Base-by-base conservation (phyloP, 2,113 vertebrate genomes). In the Centropristis striata region DNA sequence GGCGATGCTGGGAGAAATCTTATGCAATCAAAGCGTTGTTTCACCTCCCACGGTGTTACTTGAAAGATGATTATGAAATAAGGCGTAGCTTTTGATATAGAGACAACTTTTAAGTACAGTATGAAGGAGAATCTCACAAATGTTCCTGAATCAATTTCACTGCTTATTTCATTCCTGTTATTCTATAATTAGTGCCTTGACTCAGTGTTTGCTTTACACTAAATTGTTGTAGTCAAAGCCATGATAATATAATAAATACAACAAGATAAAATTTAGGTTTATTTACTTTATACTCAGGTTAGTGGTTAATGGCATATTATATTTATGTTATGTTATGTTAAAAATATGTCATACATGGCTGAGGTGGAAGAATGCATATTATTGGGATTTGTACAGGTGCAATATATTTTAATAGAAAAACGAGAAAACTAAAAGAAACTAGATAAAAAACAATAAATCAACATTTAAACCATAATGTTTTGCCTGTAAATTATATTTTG, bases 1-100 rank as follows among this genome's bases (percentile, higher is more conserved):
- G 0, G 77, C 16, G 50, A 83, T 76, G 86, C 83, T 54, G 76
- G 57, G 46, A 80, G 79, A 79, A 84, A 81, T 83, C 87, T 88
- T 87, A 83, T 53, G 87, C 88, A 95, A 94, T 94, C 91, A 90
- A 87, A 86, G 82, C 81, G 75, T 87, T 83, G 90, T 88, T 93
- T 90, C 87, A 86, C 82, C 86, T 88, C 88, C 87, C 83, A 82
- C 85, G 25, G 69, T 60, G 73, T 60, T 72, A 71, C 60, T 78
- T 61, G 76, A 86, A 83, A 76, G 75, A 81, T 53, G 73, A 84
- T 88, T 92, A 88, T 87, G 81, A 88, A 89, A 91, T 87, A 75
- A 78, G 51, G 28, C 63, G 39, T 21, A 65, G 5, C 64, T 28
- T 42, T 60, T 55, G 23, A 76, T 63, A 39, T 14, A 42, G 25